phyloP scores from a whole-genome alignment of 2,113 vertebrate species.

The Thomomys bottae region DNA sequence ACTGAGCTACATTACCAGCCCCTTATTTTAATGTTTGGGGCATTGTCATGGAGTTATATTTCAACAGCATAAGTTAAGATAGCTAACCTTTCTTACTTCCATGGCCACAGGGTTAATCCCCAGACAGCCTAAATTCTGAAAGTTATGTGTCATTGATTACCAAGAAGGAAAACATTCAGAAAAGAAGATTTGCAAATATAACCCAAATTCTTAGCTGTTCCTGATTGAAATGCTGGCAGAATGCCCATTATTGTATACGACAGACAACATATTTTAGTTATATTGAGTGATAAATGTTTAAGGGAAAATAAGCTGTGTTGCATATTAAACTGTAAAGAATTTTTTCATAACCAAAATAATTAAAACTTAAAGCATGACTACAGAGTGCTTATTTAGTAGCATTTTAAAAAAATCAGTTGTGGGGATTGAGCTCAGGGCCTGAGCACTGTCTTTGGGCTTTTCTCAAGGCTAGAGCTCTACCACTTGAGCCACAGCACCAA shows the following conservation, averaged over 20 bases:
- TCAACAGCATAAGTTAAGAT: slow-evolving; percentile 44
- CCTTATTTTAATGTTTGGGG: slow-evolving; percentile 29
- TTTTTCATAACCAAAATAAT: not conserved
- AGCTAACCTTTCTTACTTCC: slow-evolving; percentile 43
- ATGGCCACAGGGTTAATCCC: not conserved
- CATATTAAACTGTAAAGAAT: slow-evolving; percentile 14
- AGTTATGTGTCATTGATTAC: not conserved
- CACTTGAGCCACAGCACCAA: no score
- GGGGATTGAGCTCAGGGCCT: no score
- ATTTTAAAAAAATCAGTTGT: no score
- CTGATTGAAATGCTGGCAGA: not conserved
- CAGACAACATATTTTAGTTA: slow-evolving; percentile 11
- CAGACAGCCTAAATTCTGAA: slow-evolving; percentile 14
- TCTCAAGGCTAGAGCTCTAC: no score
- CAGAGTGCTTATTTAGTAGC: not conserved
- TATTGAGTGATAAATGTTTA: not conserved
- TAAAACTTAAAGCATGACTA: slow-evolving; percentile 21
- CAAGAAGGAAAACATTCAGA: not conserved
- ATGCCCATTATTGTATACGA: not conserved
- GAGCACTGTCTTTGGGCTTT: no score
- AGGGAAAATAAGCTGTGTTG: not conserved
- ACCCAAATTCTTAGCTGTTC: not conserved
- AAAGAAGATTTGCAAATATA: not conserved
- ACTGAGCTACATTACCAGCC: no score
- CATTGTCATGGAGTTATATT: not conserved